phyloP scores from a whole-genome alignment of 2,113 vertebrate species.

The Dicerorhinus sumatrensis region DNA sequence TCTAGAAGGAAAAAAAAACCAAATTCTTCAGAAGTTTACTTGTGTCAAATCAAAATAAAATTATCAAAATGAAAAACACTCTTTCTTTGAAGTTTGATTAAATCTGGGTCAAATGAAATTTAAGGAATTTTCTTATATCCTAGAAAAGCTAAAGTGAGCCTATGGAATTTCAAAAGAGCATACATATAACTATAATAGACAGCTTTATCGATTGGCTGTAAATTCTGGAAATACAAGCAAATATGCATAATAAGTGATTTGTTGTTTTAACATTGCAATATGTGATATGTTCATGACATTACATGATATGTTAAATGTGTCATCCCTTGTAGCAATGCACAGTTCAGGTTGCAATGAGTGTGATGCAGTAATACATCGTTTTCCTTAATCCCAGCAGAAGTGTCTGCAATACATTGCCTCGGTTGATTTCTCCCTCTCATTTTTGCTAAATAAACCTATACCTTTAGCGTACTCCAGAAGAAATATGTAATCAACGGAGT shows the following conservation, averaged over 20 bases:
- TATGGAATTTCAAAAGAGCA: slow-evolving; percentile 25
- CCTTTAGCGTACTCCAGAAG: not conserved
- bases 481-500: not conserved
- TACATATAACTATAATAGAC: not conserved
- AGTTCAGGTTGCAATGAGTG: not conserved
- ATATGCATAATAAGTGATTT: slow-evolving; percentile 3
- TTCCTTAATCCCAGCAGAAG: not conserved
- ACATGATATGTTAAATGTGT: not conserved
- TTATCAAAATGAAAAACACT: not conserved
- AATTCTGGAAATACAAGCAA: not conserved
- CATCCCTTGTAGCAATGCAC: not conserved
- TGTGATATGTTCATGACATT: not conserved
- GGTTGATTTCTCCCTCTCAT: not conserved
- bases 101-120: slow-evolving; percentile 53
- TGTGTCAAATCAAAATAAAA: slow-evolving; percentile 44
- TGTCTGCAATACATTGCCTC: not conserved
- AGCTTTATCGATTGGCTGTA: not conserved
- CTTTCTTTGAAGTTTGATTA: not conserved
- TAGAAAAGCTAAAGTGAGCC: not conserved
- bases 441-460: slow-evolving; percentile 47
- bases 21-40: slow-evolving; percentile 39
- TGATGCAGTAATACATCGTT: not conserved
- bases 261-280: not conserved
- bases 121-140: not conserved
- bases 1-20: not conserved